Percentiles rank a stretch among this genome's conserved stretches.
phyloP scores from a whole-genome alignment of 2,888 invertebrate genomes.

The Idaea biselata region DNA sequence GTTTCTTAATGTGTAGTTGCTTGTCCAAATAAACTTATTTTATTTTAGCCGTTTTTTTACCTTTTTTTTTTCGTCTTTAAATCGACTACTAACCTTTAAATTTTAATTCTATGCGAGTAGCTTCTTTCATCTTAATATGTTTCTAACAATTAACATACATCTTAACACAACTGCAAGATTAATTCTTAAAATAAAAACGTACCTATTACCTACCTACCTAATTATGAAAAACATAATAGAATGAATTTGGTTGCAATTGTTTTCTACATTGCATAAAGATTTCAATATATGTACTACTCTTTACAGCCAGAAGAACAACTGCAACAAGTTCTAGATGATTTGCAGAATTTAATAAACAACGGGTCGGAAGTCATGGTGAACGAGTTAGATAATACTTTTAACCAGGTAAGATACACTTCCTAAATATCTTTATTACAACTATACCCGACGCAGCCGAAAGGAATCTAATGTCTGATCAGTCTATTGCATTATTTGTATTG shows the following conservation, averaged over 20 bases:
- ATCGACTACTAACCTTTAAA: too few species aligned
- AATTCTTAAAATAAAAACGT: neutral
- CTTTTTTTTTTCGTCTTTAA: too few species aligned
- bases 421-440: neutral
- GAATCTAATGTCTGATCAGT: too few species aligned
- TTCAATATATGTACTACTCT: conserved; percentile 4
- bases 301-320: conserved; percentile 61
- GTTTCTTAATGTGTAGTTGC: too few species aligned
- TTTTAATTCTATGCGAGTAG: neutral
- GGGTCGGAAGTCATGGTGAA: conserved; percentile 40
- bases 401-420: conserved; percentile 43
- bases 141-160: neutral
- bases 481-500: too few species aligned
- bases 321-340: conserved; percentile 51
- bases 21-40: too few species aligned
- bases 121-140: neutral
- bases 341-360: conserved; percentile 50
- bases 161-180: neutral
- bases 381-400: conserved; percentile 49
- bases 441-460: neutral
- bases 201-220: too few species aligned
- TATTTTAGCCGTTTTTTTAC: too few species aligned
- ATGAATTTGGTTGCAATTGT: neutral
- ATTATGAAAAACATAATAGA: neutral
- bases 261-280: neutral